phyloP scores from a whole-genome alignment of 2,797 vertebrate species.

The Siniperca obscura region DNA sequence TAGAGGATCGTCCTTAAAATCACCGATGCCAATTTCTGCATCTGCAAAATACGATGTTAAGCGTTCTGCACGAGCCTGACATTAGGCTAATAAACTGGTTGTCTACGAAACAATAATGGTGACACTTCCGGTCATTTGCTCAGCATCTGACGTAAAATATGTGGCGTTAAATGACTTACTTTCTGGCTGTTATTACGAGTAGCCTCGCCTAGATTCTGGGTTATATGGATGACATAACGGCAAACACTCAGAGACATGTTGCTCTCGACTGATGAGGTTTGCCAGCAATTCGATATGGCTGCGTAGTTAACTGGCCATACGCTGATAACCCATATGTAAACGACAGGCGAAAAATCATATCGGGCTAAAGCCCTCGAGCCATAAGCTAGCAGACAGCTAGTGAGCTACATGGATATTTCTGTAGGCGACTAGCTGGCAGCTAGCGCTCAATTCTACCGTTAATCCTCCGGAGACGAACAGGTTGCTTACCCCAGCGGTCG shows the following conservation, averaged over 20 bases:
- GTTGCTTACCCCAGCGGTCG: conserved; percentile 78
- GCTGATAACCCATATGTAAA: neutral
- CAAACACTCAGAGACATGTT: neutral
- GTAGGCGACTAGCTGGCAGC: conserved; percentile 15
- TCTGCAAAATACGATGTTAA: neutral
- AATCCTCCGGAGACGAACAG: conserved; percentile 66
- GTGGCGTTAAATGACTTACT: too few species aligned
- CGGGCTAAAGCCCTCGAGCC: neutral
- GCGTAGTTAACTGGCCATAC: neutral
- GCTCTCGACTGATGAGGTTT: neutral
- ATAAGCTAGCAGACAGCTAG: conserved; percentile 3
- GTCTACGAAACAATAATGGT: neutral
- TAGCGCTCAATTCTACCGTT: conserved; percentile 26
- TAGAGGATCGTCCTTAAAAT: neutral
- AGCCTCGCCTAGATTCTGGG: neutral
- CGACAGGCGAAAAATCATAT: neutral
- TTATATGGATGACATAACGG: conserved; percentile 5
- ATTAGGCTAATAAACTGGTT: too few species aligned
- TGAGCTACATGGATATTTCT: neutral
- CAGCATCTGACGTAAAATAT: neutral
- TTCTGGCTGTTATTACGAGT: neutral
- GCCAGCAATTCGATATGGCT: neutral
- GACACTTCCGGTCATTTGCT: neutral
- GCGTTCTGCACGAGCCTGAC: neutral
- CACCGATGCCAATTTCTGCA: neutral